Conservation (phyloP, 1,140 invertebrate species). For the Pseudomyrmex pallidus region DNA sequence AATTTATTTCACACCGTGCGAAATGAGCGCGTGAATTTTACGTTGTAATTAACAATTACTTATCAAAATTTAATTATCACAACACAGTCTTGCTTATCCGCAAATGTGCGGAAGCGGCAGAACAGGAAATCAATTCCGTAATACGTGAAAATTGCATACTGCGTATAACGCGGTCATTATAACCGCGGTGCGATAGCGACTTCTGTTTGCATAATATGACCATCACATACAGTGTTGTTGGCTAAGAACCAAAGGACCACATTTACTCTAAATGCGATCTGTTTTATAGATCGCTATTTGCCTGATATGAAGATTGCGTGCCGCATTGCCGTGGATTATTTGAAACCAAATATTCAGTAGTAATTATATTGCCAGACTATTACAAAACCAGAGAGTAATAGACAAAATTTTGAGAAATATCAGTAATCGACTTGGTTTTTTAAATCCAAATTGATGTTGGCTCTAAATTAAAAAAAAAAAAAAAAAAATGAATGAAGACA, state of each 20-base stretch:
- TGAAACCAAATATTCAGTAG: neutral
- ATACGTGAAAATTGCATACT: constrained; percentile 7
- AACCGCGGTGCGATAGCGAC: neutral
- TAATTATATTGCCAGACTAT: neutral
- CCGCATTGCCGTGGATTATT: neutral
- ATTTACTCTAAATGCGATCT: constrained; percentile 27
- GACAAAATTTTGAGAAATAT: too few species aligned
- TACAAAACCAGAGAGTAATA: neutral
- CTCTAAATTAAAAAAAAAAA: too few species aligned
- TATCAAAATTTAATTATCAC: too few species aligned
- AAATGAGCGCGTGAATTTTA: too few species aligned
- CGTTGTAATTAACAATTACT: too few species aligned
- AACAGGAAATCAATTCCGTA: neutral
- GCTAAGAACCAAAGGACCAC: constrained; percentile 25
- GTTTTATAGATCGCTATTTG: neutral
- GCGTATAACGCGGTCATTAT: neutral
- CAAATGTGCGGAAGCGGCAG: neutral
- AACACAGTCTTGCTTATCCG: too few species aligned
- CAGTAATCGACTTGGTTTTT: too few species aligned
- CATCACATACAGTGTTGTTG: constrained; percentile 9
- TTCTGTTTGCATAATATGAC: constrained; percentile 22
- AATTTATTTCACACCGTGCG: too few species aligned
- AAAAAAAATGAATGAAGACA: too few species aligned
- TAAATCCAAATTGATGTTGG: too few species aligned
- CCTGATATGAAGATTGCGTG: constrained; percentile 8